These are phyloP conservation scores for Capitella teleta DNA, from an alignment of 1,140 invertebrate species.

Conservation along the genomic window DNA sequence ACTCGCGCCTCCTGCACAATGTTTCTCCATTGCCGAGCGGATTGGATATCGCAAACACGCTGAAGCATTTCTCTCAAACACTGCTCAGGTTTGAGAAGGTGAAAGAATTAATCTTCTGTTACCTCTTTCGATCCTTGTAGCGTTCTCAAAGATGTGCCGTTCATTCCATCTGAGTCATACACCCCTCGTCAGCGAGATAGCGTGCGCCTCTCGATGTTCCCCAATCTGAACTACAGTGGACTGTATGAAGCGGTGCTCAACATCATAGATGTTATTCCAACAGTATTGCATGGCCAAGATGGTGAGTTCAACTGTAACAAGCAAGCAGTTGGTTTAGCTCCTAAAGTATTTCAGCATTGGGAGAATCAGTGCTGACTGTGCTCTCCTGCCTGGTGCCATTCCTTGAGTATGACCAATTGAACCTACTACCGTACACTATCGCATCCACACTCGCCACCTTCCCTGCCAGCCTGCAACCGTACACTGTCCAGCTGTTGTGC, in stretches of 20 bases:
- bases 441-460: constrained; percentile 86
- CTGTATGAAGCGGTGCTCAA: constrained; percentile 55
- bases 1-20: constrained; percentile 80
- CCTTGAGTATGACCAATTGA: constrained; percentile 87
- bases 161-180: constrained; percentile 74
- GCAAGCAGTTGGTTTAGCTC: too few species aligned
- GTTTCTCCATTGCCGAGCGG: constrained; percentile 83
- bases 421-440: constrained; percentile 85
- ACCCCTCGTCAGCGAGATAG: constrained; percentile 62
- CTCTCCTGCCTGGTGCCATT: constrained; percentile 68
- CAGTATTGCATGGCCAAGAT: constrained; percentile 39
- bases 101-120: background rate
- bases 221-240: constrained; percentile 88
- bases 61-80: constrained; percentile 96
- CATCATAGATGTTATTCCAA: constrained; percentile 44
- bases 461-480: constrained; percentile 79
- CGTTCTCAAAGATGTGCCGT: constrained; percentile 86
- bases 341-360: constrained; percentile 69
- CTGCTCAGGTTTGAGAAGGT: constrained; percentile 63
- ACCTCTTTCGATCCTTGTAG: background rate
- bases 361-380: constrained; percentile 34
- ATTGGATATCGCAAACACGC: constrained; percentile 87
- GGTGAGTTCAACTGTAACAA: constrained; percentile 23
- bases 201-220: constrained; percentile 76
- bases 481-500: constrained; percentile 87